Evolutionary conservation across 2,113 vertebrate genomes (phyloP).

Genomic region (Dissostichus mawsoni): DNA sequence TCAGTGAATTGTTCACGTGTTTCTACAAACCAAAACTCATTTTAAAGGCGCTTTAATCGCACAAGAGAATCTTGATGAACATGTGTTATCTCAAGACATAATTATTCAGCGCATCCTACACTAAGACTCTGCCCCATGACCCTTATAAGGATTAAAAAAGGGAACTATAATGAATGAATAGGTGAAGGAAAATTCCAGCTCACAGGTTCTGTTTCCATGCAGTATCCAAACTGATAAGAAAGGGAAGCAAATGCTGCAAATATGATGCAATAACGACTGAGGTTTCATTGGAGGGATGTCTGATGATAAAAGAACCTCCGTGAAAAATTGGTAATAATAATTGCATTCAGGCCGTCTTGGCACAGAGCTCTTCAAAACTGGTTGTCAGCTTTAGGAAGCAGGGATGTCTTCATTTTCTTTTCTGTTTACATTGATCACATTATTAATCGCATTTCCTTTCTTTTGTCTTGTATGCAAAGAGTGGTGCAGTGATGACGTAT

Average conservation of each 20-base stretch:
- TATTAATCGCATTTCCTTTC: not conserved
- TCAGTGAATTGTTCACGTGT: not conserved
- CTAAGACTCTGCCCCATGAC: not conserved
- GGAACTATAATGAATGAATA: not conserved
- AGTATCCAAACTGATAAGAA: not conserved
- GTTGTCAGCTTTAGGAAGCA: not conserved
- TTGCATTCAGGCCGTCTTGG: not conserved
- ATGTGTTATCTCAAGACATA: not conserved
- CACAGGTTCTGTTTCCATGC: not conserved
- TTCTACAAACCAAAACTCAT: not conserved
- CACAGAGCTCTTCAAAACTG: not conserved
- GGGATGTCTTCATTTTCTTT: conserved; percentile 8
- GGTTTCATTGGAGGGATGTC: conserved; percentile 30
- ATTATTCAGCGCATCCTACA: not conserved
- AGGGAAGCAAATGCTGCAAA: conserved; percentile 17
- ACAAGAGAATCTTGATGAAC: not conserved
- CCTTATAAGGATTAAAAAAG: conserved; percentile 28
- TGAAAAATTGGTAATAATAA: conserved; percentile 18
- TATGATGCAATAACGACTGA: conserved; percentile 43
- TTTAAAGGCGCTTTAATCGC: not conserved
- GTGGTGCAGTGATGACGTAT: too few species aligned
- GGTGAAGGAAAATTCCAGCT: conserved; percentile 5
- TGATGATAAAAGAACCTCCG: conserved; percentile 2
- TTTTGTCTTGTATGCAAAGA: too few species aligned
- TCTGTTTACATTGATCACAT: conserved; percentile 12